phyloP scores from a whole-genome alignment of 2,888 invertebrate species.

The Subacronicta megacephala region DNA sequence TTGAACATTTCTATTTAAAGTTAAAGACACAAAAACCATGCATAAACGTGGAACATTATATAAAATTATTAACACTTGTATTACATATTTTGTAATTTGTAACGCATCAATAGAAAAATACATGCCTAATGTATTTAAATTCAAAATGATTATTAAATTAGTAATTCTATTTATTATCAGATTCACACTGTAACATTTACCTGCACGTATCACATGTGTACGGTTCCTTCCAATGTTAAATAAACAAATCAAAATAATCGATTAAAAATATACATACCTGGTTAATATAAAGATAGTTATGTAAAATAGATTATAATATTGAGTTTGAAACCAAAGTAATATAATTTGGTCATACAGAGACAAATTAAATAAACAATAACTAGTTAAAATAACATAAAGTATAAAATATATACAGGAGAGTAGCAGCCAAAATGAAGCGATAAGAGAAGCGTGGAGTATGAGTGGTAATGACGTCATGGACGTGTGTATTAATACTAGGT shows the following conservation, averaged over 20 bases:
- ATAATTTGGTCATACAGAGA: slow-evolving; percentile 68
- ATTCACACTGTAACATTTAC: slow-evolving; percentile 33
- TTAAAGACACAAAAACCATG: slow-evolving; percentile 57
- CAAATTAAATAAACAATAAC: slow-evolving; percentile 50
- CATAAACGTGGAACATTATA: slow-evolving; percentile 33
- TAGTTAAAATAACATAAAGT: slow-evolving; percentile 57
- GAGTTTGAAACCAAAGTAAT: slow-evolving; percentile 69
- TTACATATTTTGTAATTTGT: slow-evolving; percentile 1
- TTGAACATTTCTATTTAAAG: slow-evolving; percentile 13
- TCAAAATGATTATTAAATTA: too few species aligned
- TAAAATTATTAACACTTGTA: slow-evolving; percentile 14
- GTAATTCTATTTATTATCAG: too few species aligned
- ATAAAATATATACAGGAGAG: slow-evolving; percentile 73
- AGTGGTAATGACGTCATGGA: slow-evolving; percentile 64
- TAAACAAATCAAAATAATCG: slow-evolving; percentile 10
- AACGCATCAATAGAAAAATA: slow-evolving; percentile 13
- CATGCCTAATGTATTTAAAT: slow-evolving; percentile 45
- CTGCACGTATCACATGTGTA: too few species aligned
- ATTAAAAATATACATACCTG: slow-evolving; percentile 21
- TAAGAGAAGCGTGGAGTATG: slow-evolving; percentile 72
- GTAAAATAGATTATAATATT: slow-evolving; percentile 23
- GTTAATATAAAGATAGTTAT: slow-evolving; percentile 17
- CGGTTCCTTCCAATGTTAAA: slow-evolving; percentile 8
- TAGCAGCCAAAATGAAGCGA: slow-evolving; percentile 74
- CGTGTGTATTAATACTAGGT: slow-evolving; percentile 67